Base-by-base conservation (phyloP, 2,113 vertebrate genomes). In the Galbula dea region DNA sequence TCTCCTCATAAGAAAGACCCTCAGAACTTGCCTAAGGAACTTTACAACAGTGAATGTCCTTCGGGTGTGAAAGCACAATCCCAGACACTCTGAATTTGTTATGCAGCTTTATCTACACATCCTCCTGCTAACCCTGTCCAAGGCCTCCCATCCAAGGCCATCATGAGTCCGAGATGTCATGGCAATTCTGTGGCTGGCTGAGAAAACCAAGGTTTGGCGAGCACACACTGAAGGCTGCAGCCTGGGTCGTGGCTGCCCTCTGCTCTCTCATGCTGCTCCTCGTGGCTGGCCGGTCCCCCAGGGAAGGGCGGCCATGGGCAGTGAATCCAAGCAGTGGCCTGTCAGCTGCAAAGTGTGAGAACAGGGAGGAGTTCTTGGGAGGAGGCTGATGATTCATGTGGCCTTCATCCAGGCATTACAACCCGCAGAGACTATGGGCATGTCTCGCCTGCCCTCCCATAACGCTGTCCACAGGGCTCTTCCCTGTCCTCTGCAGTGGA, bases 131-230 rank as follows among this genome's bases (percentile, higher is more conserved):
- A 26, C 39, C 34, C 34, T 43, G 55, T 2, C 83, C 39, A 7
- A 58, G 67, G 83, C 79, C 51, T 81, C 41, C 21, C 29, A 1
- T 4, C 12, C 32, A 55, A 27, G 90, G 52, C 55, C 86, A 12
- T 1, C 58, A 13, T 0, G 41, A 2, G 0, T 46, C 4, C 2
- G 4, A 39, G 24, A 52, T 2, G 9, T 5, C 51, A 22, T 0
- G 15, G 65, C 41, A 34, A 1, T 26, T 52, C 32, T 19, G 63
- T 9, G 34, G 4, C 43, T 11, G 83, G 24, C 58, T 15, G 39
- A 68, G 86, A 8, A 55, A 18, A 16, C 22, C 36, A 5, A 36
- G 30, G 48, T 6, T 15, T 37, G 41, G 41, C 46, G 51, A 82
- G 15, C 29, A 3, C 9, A 3, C 0, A 21, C 62, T 10, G 58